Base-by-base conservation (phyloP, 1,140 invertebrate genomes). In the Lordiphosa clarofinis region DNA sequence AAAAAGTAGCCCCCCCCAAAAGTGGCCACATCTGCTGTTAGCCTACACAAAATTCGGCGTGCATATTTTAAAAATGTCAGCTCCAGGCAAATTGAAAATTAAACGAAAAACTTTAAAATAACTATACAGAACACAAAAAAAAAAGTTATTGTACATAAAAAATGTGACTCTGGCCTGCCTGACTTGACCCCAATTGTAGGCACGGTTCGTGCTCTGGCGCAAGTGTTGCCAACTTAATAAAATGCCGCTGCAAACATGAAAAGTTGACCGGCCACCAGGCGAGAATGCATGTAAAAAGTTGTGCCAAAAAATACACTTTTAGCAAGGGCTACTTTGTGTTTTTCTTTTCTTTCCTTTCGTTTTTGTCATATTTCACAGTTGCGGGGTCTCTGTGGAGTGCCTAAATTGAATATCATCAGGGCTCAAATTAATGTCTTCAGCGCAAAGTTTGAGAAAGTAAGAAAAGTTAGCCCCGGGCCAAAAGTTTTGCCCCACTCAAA, bases 51-150 rank as follows among this genome's bases (percentile, higher is more conserved):
- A 49, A 35, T 53, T 47, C 9, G 35, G 31, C 37, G 36, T 46
- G 74, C 55, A 74, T 68, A 72, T 73, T 82, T 82, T 69, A 81
- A 81, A 81, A 81, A 71, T 58, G 73, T 70, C 63, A 56, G 68
- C 73, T 55, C 31, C 55, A 71, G 46, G 78, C 79, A 84, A 82
- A 82, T 82, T 82, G 78, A 82, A 82, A 82, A 82, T 82, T 82
- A 82, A 82, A 84, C 73, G 78, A 73, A 84, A 82, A 82, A 82
- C 78, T 82, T 82, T 73, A 78, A 82, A 84, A 78, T 82, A 84
- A 82, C 78, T 84, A 82, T 21, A 61, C 67, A 35, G 28, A 12
- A 31, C n/a, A 35, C n/a, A n/a, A 36, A 52, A 56, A 50, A 58
- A 49, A 54, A 56, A 61, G 53, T 68, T 62, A 43, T 54, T 3